A percentile compares a stretch with the other conserved stretches of the same genome.
These are phyloP conservation scores for Dynastes tityus DNA, from an alignment of 2,888 invertebrate genomes.

Conservation along the genomic window DNA sequence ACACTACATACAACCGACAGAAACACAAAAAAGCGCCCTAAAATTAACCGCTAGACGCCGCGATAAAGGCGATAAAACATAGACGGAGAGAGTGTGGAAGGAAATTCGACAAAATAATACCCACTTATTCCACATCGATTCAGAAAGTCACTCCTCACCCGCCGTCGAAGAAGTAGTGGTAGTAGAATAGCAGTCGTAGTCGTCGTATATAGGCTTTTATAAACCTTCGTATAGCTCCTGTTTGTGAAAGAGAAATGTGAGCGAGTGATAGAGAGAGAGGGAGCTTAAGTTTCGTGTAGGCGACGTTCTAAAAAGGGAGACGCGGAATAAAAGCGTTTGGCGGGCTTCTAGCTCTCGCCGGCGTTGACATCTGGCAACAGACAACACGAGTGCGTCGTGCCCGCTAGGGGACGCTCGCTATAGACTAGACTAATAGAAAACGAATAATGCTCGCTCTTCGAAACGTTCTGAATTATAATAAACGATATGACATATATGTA, in stretches of 20 bases:
- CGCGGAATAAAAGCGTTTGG: constrained; percentile 15
- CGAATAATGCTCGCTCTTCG: constrained; percentile 31
- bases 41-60: constrained; percentile 37
- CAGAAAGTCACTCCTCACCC: constrained; percentile 21
- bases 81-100: constrained; percentile 30
- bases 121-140: constrained; percentile 45
- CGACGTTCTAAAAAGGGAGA: background rate
- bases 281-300: background rate
- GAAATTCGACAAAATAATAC: constrained; percentile 45
- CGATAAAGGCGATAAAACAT: constrained; percentile 34
- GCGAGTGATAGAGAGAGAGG: background rate
- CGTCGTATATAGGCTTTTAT: constrained; percentile 14
- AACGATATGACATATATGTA: too few relatives aligned
- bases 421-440: constrained; percentile 38
- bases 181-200: background rate
- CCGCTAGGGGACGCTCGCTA: constrained; percentile 11
- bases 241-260: background rate
- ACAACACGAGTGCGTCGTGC: constrained; percentile 4
- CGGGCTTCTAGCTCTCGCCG: constrained; percentile 7
- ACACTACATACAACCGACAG: background rate
- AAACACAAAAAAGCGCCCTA: constrained; percentile 9
- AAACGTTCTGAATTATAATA: constrained; percentile 28
- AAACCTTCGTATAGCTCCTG: background rate
- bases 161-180: constrained; percentile 7
- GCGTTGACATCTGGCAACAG: constrained; percentile 41